phyloP scores from a whole-genome alignment of 2,113 vertebrate genomes.

The Mesitornis unicolor region DNA sequence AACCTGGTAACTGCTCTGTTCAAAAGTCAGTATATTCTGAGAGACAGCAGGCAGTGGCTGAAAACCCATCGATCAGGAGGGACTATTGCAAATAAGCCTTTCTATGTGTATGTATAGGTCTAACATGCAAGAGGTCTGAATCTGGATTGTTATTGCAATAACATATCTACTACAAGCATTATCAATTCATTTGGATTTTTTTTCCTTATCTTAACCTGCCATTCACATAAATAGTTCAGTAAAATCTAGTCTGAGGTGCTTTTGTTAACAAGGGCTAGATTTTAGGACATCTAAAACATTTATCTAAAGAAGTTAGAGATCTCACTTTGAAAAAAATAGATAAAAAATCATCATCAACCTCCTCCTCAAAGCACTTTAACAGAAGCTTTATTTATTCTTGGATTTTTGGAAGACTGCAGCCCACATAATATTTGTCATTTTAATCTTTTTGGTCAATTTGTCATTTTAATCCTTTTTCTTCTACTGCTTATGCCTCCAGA shows the following conservation, averaged over 20 bases:
- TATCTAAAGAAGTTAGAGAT: background rate
- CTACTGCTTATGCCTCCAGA: constrained; percentile 19
- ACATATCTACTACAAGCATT: background rate
- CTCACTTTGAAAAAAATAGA: constrained; percentile 28
- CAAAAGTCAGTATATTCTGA: background rate
- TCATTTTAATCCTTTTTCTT: constrained; percentile 56
- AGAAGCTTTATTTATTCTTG: constrained; percentile 66
- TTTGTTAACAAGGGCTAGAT: background rate
- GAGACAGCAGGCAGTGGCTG: background rate
- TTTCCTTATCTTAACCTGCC: background rate
- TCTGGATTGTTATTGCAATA: background rate
- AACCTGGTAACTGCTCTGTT: background rate
- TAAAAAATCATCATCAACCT: constrained; percentile 55
- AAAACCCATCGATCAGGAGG: background rate
- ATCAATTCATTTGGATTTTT: background rate
- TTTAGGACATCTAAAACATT: background rate
- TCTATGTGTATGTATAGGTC: background rate
- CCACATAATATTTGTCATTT: constrained; percentile 68
- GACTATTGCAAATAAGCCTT: background rate
- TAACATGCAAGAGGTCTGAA: background rate
- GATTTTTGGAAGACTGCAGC: constrained; percentile 59
- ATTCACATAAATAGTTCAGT: background rate
- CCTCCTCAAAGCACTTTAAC: constrained; percentile 58
- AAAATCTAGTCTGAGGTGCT: background rate
- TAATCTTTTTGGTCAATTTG: constrained; percentile 60